Evolutionary conservation across 2,113 vertebrate genomes (phyloP).

Genomic region (Sphyrna mokarran): DNA sequence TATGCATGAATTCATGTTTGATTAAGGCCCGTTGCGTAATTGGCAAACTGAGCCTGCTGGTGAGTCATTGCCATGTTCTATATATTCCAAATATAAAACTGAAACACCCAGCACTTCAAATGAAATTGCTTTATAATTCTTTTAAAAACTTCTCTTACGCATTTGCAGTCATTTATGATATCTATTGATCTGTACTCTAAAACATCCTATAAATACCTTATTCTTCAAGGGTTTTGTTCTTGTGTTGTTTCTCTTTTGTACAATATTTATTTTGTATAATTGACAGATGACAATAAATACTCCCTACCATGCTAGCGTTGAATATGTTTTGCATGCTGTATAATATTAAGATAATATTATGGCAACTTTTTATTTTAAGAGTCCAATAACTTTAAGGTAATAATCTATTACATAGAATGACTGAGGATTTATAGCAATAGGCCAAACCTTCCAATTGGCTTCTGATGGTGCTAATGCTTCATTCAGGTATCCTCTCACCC

Average conservation of each 20-base stretch:
- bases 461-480: neutral
- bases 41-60: neutral
- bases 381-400: neutral
- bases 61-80: neutral
- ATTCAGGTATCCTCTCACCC: neutral
- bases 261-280: neutral
- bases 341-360: neutral
- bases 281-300: neutral
- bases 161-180: neutral
- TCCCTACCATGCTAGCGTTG: neutral
- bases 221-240: neutral
- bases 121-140: neutral
- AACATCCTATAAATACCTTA: neutral
- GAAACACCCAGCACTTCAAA: neutral
- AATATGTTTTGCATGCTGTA: neutral
- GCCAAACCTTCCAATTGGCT: neutral
- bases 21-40: neutral
- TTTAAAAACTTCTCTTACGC: neutral
- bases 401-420: neutral
- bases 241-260: neutral
- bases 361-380: neutral
- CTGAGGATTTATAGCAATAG: neutral
- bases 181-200: neutral
- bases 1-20: neutral
- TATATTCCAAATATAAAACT: neutral